Evolutionary conservation across 2,797 vertebrate genomes (phyloP), one percentile per base, ranked within the genome.

Genomic region (Leptoclinus maculatus): DNA sequence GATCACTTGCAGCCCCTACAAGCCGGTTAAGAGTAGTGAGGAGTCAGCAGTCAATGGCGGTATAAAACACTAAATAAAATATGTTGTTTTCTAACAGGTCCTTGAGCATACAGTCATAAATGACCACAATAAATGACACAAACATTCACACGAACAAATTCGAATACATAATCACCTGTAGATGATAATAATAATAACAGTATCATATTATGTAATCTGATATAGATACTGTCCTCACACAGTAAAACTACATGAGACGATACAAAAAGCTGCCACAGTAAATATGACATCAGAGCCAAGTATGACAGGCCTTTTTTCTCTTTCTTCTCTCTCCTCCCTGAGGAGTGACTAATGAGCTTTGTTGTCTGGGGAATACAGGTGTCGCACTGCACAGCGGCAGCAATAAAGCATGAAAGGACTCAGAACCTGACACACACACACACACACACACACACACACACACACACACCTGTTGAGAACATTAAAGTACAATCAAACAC

Each of bases 311-410:
- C 7, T 47, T 56, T n/a, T 77, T 57, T 59, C 29, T 67, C 54
- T 49, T 29, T 13, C 4, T 53, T 9, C 16, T 16, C 32, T 29
- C 29, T 72, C 27, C 34, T 83, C 73, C 68, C 76, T 13, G 16
- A 34, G 62, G 79, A 82, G 27, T n/a, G 23, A 58, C 60, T 87
- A 82, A 82, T 85, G 67, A 86, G 88, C 63, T 79, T n/a, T 65
- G 78, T 66, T 72, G 66, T 66, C 53, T 47, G 57, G 36, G 59
- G 70, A 56, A 71, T 68, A 54, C 71, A 71, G 58, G 77, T 71
- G 58, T 51, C 29, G 27, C 47, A 54, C 21, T 16, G 47, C 60
- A 79, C 19, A 36, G 58, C 64, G 19, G 36, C 54, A 23, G 36
- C 54, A 74, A 45, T 49, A 43, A 69, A 59, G 76, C 72, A 71